Evolutionary conservation across 2,113 vertebrate genomes (phyloP), one percentile per base, ranked within the genome.

Genomic region (Toxotes jaculatrix): DNA sequence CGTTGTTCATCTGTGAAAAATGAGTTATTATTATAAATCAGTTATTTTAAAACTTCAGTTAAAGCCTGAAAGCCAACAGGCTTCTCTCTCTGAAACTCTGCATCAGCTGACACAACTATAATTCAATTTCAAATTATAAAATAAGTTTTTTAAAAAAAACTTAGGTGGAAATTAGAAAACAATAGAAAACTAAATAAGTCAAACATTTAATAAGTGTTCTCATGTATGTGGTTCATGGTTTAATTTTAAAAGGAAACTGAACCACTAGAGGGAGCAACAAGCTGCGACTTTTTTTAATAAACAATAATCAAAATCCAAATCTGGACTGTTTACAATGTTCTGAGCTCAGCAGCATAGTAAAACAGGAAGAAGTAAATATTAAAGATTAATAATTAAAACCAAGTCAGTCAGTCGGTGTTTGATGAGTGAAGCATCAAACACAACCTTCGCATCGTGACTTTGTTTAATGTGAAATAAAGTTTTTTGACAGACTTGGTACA

Each of bases 201-300:
- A 47, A 31, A 51, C 3, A 19, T 43, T 32, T 17, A 38, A 60
- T 7, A 5, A 32, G 12, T 13, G 34, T 43, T 5, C 4, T 67
- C 23, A 12, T 31, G 7, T 0, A 23, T 12, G 47, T 56, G 38
- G 7, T 38, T 0, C 19, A 23, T 19, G 27, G 9, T 66, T 59
- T 59, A 55, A 42, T 57, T 19, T 63, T 0, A 36, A 38, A 64
- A 51, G 61, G 7, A 57, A 12, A 43, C 3, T 16, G 5, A 31
- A 4, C 59, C 78, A 79, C 69, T 47, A 85, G 79, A 71, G 64
- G 74, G 56, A 79, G 70, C 79, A 79, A 79, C 47, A 31, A 60
- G 70, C 43, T 70, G 36, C 1, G 10, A 49, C 23, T 7, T 34
- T 17, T 51, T 14, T 31, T 32, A 32, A 27, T 17, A 4, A 62